Percentiles rank a stretch among this genome's conserved stretches.
These are phyloP conservation scores for Climacteris rufus DNA, from an alignment of 2,113 vertebrate genomes.

Conservation along the genomic window DNA sequence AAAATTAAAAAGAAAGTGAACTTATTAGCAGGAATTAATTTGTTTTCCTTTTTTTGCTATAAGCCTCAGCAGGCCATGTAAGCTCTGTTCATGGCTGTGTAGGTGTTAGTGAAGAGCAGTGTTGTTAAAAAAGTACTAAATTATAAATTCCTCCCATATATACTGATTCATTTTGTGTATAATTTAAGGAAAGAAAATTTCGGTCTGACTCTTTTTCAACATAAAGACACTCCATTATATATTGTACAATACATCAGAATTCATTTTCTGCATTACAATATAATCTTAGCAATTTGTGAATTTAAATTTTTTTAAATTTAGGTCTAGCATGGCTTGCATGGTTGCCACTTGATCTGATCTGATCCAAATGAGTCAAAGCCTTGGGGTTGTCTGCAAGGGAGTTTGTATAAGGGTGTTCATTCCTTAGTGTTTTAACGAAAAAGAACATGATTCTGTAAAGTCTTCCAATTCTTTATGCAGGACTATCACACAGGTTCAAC, in stretches of 20 bases:
- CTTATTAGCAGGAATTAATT: slow-evolving; percentile 67
- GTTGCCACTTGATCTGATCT: not conserved
- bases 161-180: slow-evolving; percentile 63
- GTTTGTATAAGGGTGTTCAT: not conserved
- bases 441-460: not conserved
- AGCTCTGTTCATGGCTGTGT: slow-evolving; percentile 49
- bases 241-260: not conserved
- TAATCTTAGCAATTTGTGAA: not conserved
- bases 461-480: not conserved
- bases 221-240: not conserved
- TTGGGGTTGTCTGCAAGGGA: not conserved
- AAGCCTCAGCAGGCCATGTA: slow-evolving; percentile 19
- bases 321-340: not conserved
- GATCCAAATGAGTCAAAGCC: not conserved
- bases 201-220: not conserved
- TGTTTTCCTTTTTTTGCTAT: slow-evolving; percentile 49
- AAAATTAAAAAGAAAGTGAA: slow-evolving; percentile 51
- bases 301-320: not conserved
- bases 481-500: not conserved
- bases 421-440: not conserved
- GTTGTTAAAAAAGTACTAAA: slow-evolving; percentile 65
- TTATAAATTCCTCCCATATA: slow-evolving; percentile 73
- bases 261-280: not conserved
- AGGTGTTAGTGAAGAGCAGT: slow-evolving; percentile 69
- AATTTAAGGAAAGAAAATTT: slow-evolving; percentile 29